phyloP scores from a whole-genome alignment of 2,113 vertebrate genomes.

The Periophthalmus modestus region DNA sequence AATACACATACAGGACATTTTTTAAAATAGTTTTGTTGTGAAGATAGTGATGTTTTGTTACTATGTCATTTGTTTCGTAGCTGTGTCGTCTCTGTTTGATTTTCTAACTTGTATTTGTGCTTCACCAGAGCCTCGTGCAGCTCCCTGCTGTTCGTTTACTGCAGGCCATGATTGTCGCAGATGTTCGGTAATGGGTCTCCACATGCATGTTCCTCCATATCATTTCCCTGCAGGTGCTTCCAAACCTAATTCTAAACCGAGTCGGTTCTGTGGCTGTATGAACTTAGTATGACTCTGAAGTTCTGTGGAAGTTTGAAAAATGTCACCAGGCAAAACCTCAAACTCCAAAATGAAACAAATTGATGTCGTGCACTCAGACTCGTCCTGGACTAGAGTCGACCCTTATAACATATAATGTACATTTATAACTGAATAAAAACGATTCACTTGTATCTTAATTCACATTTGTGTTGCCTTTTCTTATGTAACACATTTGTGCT shows the following conservation, averaged over 20 bases:
- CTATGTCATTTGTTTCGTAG: neutral
- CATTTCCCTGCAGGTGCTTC: neutral
- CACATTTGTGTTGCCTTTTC: neutral
- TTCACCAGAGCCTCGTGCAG: neutral
- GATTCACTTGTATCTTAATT: neutral
- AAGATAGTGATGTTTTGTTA: neutral
- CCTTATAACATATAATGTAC: too few relatives aligned
- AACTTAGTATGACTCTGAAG: neutral
- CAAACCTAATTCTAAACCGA: constrained; percentile 3
- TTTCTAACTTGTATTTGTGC: neutral
- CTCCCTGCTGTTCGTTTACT: neutral
- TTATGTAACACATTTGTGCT: neutral
- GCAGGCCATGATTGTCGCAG: neutral
- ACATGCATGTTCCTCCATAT: neutral
- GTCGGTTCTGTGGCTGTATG: neutral
- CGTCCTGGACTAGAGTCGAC: too few relatives aligned
- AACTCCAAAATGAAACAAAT: neutral
- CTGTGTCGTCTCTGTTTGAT: neutral
- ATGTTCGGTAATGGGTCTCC: constrained; percentile 4
- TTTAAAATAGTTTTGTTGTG: too few relatives aligned
- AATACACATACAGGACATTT: too few relatives aligned
- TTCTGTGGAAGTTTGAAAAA: neutral
- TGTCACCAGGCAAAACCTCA: neutral
- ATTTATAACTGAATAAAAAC: too few relatives aligned
- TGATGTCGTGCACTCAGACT: too few relatives aligned